phyloP scores from a whole-genome alignment of 2,888 invertebrate species.

The Tetramorium bicarinatum region DNA sequence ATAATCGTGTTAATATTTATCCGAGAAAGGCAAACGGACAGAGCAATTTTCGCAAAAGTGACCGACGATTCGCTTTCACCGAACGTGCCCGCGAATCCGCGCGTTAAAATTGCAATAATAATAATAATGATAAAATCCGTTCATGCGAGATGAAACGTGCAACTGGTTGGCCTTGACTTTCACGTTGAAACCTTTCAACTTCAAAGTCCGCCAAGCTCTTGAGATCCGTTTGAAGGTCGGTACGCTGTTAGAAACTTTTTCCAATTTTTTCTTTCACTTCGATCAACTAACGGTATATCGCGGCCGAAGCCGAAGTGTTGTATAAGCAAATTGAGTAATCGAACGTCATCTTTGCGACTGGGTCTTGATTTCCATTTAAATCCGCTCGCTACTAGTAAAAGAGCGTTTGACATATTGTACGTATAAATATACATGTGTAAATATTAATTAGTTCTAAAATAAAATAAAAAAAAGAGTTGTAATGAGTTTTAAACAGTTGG shows the following conservation, averaged over 20 bases:
- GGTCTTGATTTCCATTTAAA: neutral
- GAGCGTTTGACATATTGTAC: no score
- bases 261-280: conserved; percentile 16
- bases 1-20: conserved; percentile 19
- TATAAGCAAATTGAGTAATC: conserved; percentile 47
- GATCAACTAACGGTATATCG: conserved; percentile 38
- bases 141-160: conserved; percentile 53
- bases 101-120: conserved; percentile 18
- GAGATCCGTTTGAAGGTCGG: conserved; percentile 51
- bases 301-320: neutral
- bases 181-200: conserved; percentile 63
- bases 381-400: neutral
- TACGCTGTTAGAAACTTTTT: conserved; percentile 22
- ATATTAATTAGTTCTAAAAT: neutral
- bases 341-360: conserved; percentile 1
- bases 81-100: neutral
- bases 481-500: neutral
- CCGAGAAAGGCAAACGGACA: conserved; percentile 52
- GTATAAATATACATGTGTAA: neutral
- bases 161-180: conserved; percentile 74
- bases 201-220: neutral
- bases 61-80: conserved; percentile 67
- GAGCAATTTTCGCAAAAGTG: conserved; percentile 68
- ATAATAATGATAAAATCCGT: conserved; percentile 41
- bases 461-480: neutral